Percentiles rank a stretch among this genome's conserved stretches.
Evolutionary conservation across 2,888 invertebrate genomes (phyloP).

Genomic region (Pimpla rufipes): DNA sequence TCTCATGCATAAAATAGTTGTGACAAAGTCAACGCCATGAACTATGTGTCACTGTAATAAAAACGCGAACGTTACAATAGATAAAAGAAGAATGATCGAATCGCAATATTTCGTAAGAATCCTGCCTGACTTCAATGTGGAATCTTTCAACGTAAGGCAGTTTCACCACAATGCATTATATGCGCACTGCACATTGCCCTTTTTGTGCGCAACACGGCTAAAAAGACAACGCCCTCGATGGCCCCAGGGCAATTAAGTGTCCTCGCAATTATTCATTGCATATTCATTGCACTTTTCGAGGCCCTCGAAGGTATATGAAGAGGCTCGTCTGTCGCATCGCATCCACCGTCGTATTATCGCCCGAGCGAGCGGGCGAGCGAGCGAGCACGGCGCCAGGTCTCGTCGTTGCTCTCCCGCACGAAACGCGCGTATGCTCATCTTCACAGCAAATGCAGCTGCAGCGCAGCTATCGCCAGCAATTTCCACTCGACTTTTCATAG

Average conservation of each 20-base stretch:
- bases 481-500: slow-evolving; percentile 71
- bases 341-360: slow-evolving; percentile 52
- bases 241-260: slow-evolving; percentile 61
- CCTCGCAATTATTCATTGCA: slow-evolving; percentile 66
- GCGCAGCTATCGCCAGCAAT: slow-evolving; percentile 66
- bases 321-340: slow-evolving; percentile 44
- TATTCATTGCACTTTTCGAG: slow-evolving; percentile 68
- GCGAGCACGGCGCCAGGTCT: slow-evolving; percentile 35
- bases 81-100: neutral
- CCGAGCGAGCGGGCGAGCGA: slow-evolving; percentile 38
- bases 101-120: neutral
- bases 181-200: neutral
- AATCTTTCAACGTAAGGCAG: neutral
- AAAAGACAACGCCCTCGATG: slow-evolving; percentile 43
- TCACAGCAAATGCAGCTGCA: slow-evolving; percentile 57
- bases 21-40: too few relatives aligned
- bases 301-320: slow-evolving; percentile 54
- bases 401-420: slow-evolving; percentile 42
- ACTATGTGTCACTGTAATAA: too few relatives aligned
- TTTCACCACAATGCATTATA: neutral
- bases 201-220: slow-evolving; percentile 2
- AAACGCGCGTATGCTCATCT: slow-evolving; percentile 59
- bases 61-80: too few relatives aligned
- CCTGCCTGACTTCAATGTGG: neutral
- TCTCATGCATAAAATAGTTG: too few relatives aligned